Percentiles rank a stretch among this genome's conserved stretches.
Conservation (phyloP, 2,113 vertebrate species). For the Tyrannus savana region DNA sequence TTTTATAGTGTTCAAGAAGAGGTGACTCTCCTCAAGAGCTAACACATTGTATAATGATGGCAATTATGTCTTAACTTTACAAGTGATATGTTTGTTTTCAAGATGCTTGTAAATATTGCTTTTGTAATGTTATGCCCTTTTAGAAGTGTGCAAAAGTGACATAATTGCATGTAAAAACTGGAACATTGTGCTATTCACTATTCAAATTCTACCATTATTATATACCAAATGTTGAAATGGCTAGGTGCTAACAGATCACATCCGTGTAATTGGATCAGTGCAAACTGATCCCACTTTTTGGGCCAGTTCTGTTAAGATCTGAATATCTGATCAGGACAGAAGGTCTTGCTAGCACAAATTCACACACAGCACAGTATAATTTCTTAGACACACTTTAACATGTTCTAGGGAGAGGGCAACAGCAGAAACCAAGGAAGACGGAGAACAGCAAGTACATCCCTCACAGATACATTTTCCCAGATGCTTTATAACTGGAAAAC, state of each 20-base stretch:
- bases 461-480: not conserved
- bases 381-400: not conserved
- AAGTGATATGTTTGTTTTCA: not conserved
- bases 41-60: not conserved
- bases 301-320: not conserved
- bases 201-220: not conserved
- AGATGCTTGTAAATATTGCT: not conserved
- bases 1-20: not conserved
- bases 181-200: not conserved
- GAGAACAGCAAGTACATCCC: not conserved
- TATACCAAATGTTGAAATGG: not conserved
- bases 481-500: not conserved
- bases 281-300: not conserved
- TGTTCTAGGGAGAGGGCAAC: not conserved
- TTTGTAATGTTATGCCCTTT: not conserved
- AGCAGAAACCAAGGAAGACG: not conserved
- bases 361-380: not conserved
- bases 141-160: not conserved
- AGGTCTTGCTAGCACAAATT: not conserved
- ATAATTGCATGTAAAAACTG: not conserved
- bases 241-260: not conserved
- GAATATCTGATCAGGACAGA: not conserved
- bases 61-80: not conserved
- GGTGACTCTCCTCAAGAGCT: not conserved
- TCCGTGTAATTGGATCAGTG: not conserved